Conservation (phyloP, 2,113 vertebrate species). For the Hemichromis elongatus region DNA sequence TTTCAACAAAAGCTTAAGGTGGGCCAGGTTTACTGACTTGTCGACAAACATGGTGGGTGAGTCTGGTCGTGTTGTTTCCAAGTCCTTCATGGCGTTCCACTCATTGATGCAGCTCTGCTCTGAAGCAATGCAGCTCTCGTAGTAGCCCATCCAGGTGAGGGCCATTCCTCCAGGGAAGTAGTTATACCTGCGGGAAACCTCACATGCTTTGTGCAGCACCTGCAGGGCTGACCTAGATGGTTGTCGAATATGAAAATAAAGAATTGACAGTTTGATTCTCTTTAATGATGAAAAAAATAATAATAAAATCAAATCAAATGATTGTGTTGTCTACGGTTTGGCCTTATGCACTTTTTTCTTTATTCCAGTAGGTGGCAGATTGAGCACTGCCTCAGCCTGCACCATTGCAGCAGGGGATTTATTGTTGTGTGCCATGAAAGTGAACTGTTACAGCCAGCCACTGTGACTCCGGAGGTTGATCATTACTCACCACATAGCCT, state of each 20-base stretch:
- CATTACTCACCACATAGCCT: constrained; percentile 94
- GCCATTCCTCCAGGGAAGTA: constrained; percentile 93
- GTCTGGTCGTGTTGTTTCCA: constrained; percentile 89
- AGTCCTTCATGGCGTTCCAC: constrained; percentile 97
- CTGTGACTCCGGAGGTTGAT: constrained; percentile 4
- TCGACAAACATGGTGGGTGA: constrained; percentile 90
- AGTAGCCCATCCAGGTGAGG: constrained; percentile 92
- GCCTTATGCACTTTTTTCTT: background rate
- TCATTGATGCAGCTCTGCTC: constrained; percentile 98
- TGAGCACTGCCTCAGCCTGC: background rate
- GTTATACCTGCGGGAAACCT: constrained; percentile 89
- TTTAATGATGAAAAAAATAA: background rate
- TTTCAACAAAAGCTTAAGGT: background rate
- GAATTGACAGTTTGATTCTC: background rate
- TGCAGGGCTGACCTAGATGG: constrained; percentile 89
- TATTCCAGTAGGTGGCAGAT: constrained; percentile 58
- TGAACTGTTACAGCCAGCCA: background rate
- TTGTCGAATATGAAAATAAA: background rate
- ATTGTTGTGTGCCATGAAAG: constrained; percentile 10
- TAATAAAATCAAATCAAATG: background rate
- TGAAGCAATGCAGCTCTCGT: constrained; percentile 91
- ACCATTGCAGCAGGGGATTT: constrained; percentile 12
- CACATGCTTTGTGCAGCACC: constrained; percentile 94
- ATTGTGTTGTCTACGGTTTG: background rate
- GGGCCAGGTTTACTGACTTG: constrained; percentile 76